Evolutionary conservation across 2,113 vertebrate species (phyloP), one percentile per base, ranked within the genome.

Genomic region (Sorex fumeus): DNA sequence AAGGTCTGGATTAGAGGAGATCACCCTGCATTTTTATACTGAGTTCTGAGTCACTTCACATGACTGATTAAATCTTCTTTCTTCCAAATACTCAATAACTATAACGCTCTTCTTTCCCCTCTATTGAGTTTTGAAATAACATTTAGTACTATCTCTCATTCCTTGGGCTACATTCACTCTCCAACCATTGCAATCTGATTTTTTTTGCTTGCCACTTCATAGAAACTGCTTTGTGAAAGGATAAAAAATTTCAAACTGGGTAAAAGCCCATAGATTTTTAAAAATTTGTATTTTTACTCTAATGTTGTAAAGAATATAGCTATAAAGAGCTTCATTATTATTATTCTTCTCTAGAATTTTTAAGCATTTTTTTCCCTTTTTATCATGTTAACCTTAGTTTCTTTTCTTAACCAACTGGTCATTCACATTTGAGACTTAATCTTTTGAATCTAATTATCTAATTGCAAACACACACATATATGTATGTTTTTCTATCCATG

Each of bases 1-100:
- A 87, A 91, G 66, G 23, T 4, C 15, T 60, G 34, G 67, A 53
- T 87, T 93, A 77, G 21, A 86, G 84, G 62, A 87, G n/a, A 92
- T 77, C 72, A 70, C 21, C 4, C 1, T 77, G 67, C 27, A 40
- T 92, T n/a, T 50, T 69, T 21, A 60, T 13, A 87, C 15, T 53
- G 86, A 45, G 23, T 43, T 88, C 53, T 74, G 70, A 90, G 27
- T 69, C 45, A 15, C 8, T 40, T 32, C 50, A 87, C 47, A 60
- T 45, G 82, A 80, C 32, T 75, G 60, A 84, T 79, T 72, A 70
- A 76, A 78, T 67, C 23, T 64, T 66, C 64, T 8, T 34, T 94
- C n/a, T 88, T 89, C 25, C 50, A 74, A 84, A 89, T 77, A 60
- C 25, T 57, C 53, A 67, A 4, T 6, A 53, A 25, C 19, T 67